Evolutionary conservation across 2,797 vertebrate genomes (phyloP).

Genomic region (Syngnathus acus): DNA sequence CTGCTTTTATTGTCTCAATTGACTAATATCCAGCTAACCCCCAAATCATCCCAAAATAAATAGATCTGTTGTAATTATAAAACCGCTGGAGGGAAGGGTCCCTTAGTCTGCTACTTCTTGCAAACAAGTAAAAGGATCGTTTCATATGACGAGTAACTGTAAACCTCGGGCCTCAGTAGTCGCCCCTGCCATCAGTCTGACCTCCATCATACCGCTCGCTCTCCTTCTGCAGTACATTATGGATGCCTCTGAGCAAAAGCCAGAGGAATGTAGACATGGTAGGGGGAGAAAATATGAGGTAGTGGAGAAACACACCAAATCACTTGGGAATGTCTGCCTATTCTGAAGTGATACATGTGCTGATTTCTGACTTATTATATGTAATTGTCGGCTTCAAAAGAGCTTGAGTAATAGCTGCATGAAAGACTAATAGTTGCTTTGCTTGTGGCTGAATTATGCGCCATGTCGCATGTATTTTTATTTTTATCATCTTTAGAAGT

Average conservation of each 20-base stretch:
- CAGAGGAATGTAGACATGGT: constrained; percentile 46
- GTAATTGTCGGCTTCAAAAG: not conserved
- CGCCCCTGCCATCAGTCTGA: constrained; percentile 22
- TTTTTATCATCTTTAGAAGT: not conserved
- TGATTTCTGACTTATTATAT: not conserved
- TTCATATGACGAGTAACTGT: constrained; percentile 21
- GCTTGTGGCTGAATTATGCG: not conserved
- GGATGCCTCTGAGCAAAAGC: constrained; percentile 34
- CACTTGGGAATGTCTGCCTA: constrained; percentile 10
- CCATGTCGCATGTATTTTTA: not conserved
- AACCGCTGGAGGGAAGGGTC: not conserved
- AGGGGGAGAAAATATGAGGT: constrained; percentile 6
- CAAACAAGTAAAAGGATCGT: constrained; percentile 12
- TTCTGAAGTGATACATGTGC: constrained; percentile 2
- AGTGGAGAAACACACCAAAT: constrained; percentile 21
- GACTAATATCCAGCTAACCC: not conserved
- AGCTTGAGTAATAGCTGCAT: not conserved
- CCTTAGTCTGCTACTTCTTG: constrained; percentile 11
- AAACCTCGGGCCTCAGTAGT: constrained; percentile 16
- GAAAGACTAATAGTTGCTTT: not conserved
- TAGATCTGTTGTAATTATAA: not conserved
- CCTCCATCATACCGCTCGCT: constrained; percentile 28
- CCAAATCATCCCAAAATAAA: not conserved
- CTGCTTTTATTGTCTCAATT: not conserved
- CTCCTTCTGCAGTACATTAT: constrained; percentile 46